Base-by-base conservation (phyloP, 2,888 invertebrate species). In the Unio pictorum region DNA sequence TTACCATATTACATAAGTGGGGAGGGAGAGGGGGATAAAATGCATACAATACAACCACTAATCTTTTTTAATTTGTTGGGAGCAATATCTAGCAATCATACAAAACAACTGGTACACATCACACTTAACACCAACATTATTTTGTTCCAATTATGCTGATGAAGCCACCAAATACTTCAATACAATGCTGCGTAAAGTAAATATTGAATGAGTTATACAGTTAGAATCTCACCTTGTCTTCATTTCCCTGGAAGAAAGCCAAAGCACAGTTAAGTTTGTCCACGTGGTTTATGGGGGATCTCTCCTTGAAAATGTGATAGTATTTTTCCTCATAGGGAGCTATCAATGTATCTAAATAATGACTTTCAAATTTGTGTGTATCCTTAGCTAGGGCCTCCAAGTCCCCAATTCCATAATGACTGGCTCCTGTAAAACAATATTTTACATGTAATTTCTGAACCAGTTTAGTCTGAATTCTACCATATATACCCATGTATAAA, bases 321-420 rank as follows among this genome's bases (percentile, higher is more conserved):
- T 77, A 62, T 30, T 73, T 81, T 17, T 80, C 80, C 7, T 73
- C 75, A 61, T 82, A 80, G 2, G 86, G 86, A 17, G 86, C 89
- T 45, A 91, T 81, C 15, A 91, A 78, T 1, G 62, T 69, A 69
- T 89, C 87, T 64, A 89, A 81, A 81, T 91, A 91, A 34, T 87
- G 86, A 64, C 88, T 82, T 78, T 91, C 91, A 84, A 91, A 90
- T 79, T 91, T 91, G 80, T 91, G 91, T 4, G 91, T 90, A 61
- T 90, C 90, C 28, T 76, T 63, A 54, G 84, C 84, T 69, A 91
- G 76, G 4, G 84, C 84, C 30, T 84, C 83, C 55, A 91, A 77
- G 75, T 91, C 91, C n/a, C 86, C 86, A 17, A 91, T 86, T 20
- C 91, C 91, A 82, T 90, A 91, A 69, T 86, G 83, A 71, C 89